Evolutionary conservation across 2,797 vertebrate species (phyloP), one percentile per base, ranked within the genome.

Genomic region (Tenualosa ilisha): DNA sequence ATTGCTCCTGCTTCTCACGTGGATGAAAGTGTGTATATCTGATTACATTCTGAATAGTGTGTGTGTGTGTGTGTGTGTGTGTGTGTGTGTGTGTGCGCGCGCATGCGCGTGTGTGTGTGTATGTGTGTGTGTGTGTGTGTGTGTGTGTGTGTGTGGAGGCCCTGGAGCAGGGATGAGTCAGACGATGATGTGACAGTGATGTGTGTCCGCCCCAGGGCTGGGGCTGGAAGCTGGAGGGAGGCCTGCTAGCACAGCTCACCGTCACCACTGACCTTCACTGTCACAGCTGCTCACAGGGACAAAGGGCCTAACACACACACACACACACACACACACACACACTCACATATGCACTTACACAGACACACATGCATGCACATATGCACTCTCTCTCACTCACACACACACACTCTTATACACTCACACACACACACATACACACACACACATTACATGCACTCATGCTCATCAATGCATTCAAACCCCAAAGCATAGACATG

Each of bases 181-280:
- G 91, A 91, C 92, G 65, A 92, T 46, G 40, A 63, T 93, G 93
- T 95, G 95, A 95, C 94, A 95, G 94, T 93, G 93, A 95, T 94
- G 93, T 92, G 90, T 94, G 90, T 89, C 92, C 93, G 93, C 93
- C 93, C 93, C 84, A 85, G 43, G 94, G 94, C 92, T 91, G 92
- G 90, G 93, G 94, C 93, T 94, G 90, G 91, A 90, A 92, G 93
- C 92, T 92, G 91, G 81, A 88, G 92, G 92, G 94, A 56, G 87
- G 85, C 56, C 87, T 89, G 83, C 85, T 85, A 85, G 84, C 85
- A 82, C 87, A 86, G 79, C 88, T 89, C 93, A 94, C 93, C 93
- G 92, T 94, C 91, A 61, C 88, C 86, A 89, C 93, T 95, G 94
- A 96, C 95, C 95, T 94, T 95, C 92, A 87, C 93, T 94, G 94